A percentile compares a stretch with the other conserved stretches of the same genome.
These are phyloP conservation scores for Rissa tridactyla DNA, from an alignment of 2,113 vertebrate genomes.

Conservation along the genomic window DNA sequence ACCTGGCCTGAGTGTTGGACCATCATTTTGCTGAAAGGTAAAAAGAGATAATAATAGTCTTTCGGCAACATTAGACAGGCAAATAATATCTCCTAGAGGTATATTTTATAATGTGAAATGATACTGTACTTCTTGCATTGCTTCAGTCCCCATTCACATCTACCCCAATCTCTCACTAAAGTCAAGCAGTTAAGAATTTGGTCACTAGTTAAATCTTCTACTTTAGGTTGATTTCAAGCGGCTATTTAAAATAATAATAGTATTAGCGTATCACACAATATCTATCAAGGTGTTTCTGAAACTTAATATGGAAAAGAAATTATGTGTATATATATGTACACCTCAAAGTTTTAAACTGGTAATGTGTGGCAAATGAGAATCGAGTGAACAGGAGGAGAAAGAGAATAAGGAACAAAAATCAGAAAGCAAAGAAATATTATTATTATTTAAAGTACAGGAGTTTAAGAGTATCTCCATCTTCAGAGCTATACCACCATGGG, in stretches of 20 bases:
- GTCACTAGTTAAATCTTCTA: neutral
- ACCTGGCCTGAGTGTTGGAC: slow-evolving; percentile 90
- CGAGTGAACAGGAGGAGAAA: neutral
- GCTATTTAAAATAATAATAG: neutral
- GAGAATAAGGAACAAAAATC: neutral
- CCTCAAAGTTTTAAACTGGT: neutral
- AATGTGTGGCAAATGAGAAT: neutral
- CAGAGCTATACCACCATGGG: neutral
- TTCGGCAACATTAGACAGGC: neutral
- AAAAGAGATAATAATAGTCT: slow-evolving; percentile 45
- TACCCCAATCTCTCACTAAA: neutral
- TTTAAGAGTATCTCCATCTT: neutral
- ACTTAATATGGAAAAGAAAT: neutral
- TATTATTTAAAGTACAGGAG: neutral
- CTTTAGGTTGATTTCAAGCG: neutral
- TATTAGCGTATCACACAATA: neutral
- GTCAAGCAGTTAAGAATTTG: neutral
- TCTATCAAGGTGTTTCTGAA: slow-evolving; percentile 1
- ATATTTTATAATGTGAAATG: neutral
- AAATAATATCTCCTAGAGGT: neutral
- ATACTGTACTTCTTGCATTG: neutral
- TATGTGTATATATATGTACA: neutral
- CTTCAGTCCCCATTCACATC: neutral
- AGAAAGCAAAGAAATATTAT: neutral
- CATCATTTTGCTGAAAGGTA: slow-evolving; percentile 89